phyloP scores from a whole-genome alignment of 2,888 invertebrate species.

The Aleiodes alternator region DNA sequence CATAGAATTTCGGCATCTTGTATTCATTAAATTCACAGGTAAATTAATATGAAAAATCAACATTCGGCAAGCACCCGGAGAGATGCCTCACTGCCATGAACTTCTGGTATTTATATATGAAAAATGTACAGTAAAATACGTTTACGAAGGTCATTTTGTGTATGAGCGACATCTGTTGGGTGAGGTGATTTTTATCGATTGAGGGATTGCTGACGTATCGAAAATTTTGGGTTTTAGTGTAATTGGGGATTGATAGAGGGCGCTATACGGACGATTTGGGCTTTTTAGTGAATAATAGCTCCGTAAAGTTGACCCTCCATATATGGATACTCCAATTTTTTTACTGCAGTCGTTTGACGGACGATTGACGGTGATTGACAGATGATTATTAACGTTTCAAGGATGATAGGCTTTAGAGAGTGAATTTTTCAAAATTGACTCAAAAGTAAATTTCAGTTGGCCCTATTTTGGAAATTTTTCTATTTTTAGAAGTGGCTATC shows the following conservation, averaged over 20 bases:
- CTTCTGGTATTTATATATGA: constrained; percentile 5
- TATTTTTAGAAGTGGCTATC: too few relatives aligned
- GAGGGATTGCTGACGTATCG: constrained; percentile 27
- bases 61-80: constrained; percentile 51
- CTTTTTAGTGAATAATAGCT: too few relatives aligned
- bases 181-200: neutral
- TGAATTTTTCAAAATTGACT: too few relatives aligned
- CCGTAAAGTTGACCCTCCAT: too few relatives aligned
- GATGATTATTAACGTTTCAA: too few relatives aligned
- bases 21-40: constrained; percentile 64
- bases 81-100: constrained; percentile 49
- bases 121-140: constrained; percentile 17
- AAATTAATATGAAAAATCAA: constrained; percentile 62
- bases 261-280: neutral
- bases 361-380: too few relatives aligned
- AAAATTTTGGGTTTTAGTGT: neutral
- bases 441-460: too few relatives aligned
- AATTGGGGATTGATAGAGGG: neutral
- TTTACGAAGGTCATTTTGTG: constrained; percentile 12
- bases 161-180: constrained; percentile 2
- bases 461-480: too few relatives aligned
- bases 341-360: too few relatives aligned
- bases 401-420: too few relatives aligned
- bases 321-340: too few relatives aligned
- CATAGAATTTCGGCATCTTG: constrained; percentile 69